phyloP scores from a whole-genome alignment of 2,888 invertebrate species.

The Agrotis clavis region DNA sequence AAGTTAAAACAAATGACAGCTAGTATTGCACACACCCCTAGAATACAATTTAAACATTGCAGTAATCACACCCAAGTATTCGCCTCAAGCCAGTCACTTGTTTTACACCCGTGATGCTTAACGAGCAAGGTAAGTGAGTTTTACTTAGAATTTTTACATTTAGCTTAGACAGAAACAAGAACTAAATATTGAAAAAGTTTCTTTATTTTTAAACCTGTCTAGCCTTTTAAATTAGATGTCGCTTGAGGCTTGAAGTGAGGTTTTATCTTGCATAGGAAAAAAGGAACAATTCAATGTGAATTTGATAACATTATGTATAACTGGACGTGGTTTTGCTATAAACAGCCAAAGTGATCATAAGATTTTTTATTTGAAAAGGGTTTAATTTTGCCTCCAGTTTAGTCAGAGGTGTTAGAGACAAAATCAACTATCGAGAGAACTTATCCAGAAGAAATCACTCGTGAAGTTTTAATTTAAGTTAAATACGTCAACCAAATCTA shows the following conservation, averaged over 20 bases:
- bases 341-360: no score
- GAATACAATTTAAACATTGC: slow-evolving; percentile 68
- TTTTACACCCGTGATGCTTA: slow-evolving; percentile 66
- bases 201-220: slow-evolving; percentile 24
- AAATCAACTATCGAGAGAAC: no score
- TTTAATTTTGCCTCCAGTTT: no score
- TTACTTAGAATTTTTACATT: slow-evolving; percentile 52
- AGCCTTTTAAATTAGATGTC: not conserved
- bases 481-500: no score
- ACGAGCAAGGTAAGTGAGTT: slow-evolving; percentile 55
- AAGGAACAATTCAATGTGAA: no score
- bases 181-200: slow-evolving; percentile 36
- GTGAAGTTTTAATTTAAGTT: no score
- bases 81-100: slow-evolving; percentile 76
- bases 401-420: no score
- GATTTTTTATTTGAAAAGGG: no score
- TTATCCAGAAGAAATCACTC: no score
- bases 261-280: not conserved
- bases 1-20: not conserved
- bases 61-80: slow-evolving; percentile 72
- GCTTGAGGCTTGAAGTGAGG: not conserved
- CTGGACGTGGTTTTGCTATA: no score
- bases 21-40: slow-evolving; percentile 67
- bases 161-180: slow-evolving; percentile 24
- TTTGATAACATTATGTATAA: no score